Evolutionary conservation across 2,113 vertebrate species (phyloP).

Genomic region (Tyto alba): DNA sequence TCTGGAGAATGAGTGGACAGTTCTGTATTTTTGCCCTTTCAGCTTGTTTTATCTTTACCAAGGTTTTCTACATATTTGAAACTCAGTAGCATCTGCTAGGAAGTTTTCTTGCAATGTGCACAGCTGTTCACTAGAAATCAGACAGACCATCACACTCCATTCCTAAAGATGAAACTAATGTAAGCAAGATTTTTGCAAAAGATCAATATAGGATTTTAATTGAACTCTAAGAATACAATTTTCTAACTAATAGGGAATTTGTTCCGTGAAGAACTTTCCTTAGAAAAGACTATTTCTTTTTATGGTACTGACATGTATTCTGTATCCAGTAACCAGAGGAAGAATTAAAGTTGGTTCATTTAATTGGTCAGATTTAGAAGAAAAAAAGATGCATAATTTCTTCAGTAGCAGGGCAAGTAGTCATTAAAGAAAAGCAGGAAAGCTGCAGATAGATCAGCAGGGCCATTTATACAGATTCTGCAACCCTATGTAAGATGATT

Average conservation of each 20-base stretch:
- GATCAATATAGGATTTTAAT: background rate
- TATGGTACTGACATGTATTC: background rate
- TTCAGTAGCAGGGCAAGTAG: background rate
- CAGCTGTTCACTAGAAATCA: background rate
- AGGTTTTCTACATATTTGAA: background rate
- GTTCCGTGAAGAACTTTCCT: background rate
- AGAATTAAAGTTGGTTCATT: background rate
- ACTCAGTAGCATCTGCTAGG: background rate
- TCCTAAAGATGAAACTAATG: background rate
- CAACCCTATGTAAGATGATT: conserved; percentile 13
- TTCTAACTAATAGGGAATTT: background rate
- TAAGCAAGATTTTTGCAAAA: too few relatives aligned
- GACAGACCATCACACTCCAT: background rate
- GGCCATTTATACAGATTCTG: conserved; percentile 9
- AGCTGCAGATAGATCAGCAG: conserved; percentile 1
- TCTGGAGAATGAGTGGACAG: background rate
- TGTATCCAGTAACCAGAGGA: background rate
- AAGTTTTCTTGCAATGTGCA: background rate
- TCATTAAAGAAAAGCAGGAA: conserved; percentile 21
- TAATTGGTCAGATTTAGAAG: background rate
- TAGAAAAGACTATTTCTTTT: background rate
- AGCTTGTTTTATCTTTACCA: background rate
- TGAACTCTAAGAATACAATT: background rate
- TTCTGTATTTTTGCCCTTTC: background rate
- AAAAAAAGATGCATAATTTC: background rate